A percentile compares a stretch with the other conserved stretches of the same genome.
phyloP scores from a whole-genome alignment of 1,140 invertebrate species.

The Brachionus asplanchnoidis region DNA sequence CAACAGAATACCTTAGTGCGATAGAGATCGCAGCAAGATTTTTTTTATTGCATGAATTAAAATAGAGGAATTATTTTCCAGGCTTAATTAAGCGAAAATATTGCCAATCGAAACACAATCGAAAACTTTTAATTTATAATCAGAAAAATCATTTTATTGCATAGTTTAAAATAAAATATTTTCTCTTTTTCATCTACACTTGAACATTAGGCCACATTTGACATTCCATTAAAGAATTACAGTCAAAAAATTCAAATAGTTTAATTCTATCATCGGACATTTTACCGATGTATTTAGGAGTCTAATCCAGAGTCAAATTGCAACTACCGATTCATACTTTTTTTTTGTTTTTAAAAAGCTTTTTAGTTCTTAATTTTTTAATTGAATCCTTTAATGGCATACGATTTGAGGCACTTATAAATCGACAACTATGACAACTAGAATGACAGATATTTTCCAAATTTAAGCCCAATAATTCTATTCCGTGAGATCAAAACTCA shows the following conservation, averaged over 20 bases:
- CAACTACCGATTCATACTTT: not conserved
- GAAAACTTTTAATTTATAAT: not conserved
- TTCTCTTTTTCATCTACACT: not conserved
- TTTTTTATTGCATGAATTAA: not conserved
- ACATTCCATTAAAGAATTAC: not conserved
- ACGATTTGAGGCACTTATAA: constrained; percentile 11
- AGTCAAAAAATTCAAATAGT: not conserved
- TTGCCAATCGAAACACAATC: constrained; percentile 15
- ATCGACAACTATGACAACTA: constrained; percentile 33
- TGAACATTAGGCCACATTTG: not conserved
- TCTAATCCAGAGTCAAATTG: not conserved
- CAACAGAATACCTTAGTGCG: not conserved
- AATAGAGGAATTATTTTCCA: constrained; percentile 4
- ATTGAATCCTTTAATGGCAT: constrained; percentile 24
- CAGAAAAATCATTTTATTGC: not conserved
- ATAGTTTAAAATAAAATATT: not conserved
- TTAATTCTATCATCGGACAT: not conserved
- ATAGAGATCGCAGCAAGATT: not conserved
- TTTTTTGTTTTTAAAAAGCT: not conserved
- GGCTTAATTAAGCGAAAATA: constrained; percentile 22
- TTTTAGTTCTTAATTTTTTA: constrained; percentile 36
- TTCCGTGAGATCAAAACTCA: not conserved
- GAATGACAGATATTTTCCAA: constrained; percentile 27
- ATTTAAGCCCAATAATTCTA: not conserved
- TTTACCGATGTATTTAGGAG: not conserved